Conservation (phyloP, 2,797 vertebrate genomes). For the Selene dorsalis region DNA sequence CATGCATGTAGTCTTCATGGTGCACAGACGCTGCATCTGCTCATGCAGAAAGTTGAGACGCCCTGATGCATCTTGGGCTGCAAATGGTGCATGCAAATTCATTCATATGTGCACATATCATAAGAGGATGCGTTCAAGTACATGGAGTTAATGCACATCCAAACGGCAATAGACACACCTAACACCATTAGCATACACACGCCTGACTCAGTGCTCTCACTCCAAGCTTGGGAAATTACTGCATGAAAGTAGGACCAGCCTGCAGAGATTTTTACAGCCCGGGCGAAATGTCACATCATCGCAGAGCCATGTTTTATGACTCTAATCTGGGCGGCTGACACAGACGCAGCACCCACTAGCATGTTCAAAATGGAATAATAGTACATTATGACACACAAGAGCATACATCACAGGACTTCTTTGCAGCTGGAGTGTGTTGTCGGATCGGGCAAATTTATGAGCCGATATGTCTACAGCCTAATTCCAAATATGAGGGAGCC, state of each 20-base stretch:
- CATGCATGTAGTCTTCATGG: slow-evolving; percentile 10
- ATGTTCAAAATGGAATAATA: slow-evolving; percentile 76
- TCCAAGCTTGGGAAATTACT: slow-evolving; percentile 62
- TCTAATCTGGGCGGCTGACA: slow-evolving; percentile 75
- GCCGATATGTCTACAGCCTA: slow-evolving; percentile 64
- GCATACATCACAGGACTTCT: slow-evolving; percentile 67
- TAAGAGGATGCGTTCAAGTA: slow-evolving; percentile 10
- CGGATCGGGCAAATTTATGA: slow-evolving; percentile 69
- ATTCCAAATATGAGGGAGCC: slow-evolving; percentile 74
- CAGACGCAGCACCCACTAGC: slow-evolving; percentile 61
- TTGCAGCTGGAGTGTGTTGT: slow-evolving; percentile 55
- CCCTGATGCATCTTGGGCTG: neutral
- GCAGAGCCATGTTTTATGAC: slow-evolving; percentile 73
- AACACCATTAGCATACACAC: slow-evolving; percentile 42
- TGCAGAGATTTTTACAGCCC: slow-evolving; percentile 70
- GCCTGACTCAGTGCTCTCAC: slow-evolving; percentile 44
- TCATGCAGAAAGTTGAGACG: slow-evolving; percentile 4
- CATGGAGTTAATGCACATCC: slow-evolving; percentile 29
- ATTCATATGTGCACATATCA: neutral
- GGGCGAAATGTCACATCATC: slow-evolving; percentile 78
- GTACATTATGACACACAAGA: slow-evolving; percentile 72
- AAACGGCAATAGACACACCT: slow-evolving; percentile 6
- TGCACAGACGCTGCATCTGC: slow-evolving; percentile 22
- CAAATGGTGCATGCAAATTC: slow-evolving; percentile 18
- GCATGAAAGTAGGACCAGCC: slow-evolving; percentile 58